Conservation (phyloP, 2,113 vertebrate species). For the Beaufortia kweichowensis region DNA sequence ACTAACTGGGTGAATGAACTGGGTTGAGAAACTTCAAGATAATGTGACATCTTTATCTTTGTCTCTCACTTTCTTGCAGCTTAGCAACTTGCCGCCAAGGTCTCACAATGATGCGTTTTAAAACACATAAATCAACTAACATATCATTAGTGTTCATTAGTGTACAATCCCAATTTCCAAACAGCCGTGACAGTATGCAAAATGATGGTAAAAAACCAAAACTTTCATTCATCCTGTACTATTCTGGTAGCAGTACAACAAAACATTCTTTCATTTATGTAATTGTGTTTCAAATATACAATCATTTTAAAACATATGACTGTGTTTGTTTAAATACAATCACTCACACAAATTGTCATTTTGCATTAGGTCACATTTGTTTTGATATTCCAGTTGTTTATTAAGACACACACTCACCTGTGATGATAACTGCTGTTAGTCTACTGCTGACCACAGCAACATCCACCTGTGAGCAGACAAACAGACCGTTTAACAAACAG, state of each 20-base stretch:
- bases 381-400: too few species aligned
- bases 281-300: too few species aligned
- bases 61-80: conserved; percentile 15
- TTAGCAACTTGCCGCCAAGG: conserved; percentile 29
- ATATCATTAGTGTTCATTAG: conserved; percentile 12
- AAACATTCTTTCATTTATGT: too few species aligned
- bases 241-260: too few species aligned
- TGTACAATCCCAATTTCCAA: too few species aligned
- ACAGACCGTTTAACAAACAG: conserved; percentile 13
- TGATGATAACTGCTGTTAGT: background rate
- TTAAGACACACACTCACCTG: conserved; percentile 13
- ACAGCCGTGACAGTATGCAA: too few species aligned
- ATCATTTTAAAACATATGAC: too few species aligned
- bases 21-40: background rate
- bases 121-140: background rate
- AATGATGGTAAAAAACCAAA: too few species aligned
- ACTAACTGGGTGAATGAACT: background rate
- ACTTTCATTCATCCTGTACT: too few species aligned
- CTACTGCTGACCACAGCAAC: background rate
- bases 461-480: background rate
- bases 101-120: background rate
- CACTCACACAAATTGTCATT: too few species aligned
- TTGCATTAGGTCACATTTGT: too few species aligned
- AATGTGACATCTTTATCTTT: background rate
- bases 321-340: background rate